Base-by-base conservation (phyloP, 2,113 vertebrate genomes). In the Dolichallabes microphthalmus region DNA sequence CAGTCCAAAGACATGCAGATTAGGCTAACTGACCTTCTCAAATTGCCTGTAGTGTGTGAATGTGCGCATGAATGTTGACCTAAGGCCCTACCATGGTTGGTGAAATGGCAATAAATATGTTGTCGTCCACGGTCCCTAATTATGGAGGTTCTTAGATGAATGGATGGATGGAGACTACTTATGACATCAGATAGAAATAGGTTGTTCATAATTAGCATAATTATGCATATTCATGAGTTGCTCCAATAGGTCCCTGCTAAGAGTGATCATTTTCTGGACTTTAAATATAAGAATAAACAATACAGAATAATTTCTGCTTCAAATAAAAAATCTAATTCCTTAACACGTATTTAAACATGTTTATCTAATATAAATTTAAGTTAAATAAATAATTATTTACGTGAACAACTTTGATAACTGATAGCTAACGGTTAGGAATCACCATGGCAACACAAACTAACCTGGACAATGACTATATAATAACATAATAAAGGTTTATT, bases 371-470 rank as follows among this genome's bases (percentile, higher is more conserved):
- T 58, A 4, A 58, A 58, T 19, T 55, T 30, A 11, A 20, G 32
- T 32, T 20, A 20, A 22, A 3, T 73, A 73, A 8, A 30, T 53
- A 30, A 30, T 78, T 32, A 19, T 4, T 77, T 2, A 1, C 8
- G 3, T 55, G 17, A 79, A 60, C 17, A 57, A 35, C 76, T 22
- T 39, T 5, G 2, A 14, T 45, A 45, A 57, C 20, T 39, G 9
- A 57, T 9, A 30, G 25, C 25, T 30, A 73, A 76, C 55, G 30
- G 30, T 25, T 14, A 79, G 55, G 60, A 60, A 60, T 79, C 76
- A 79, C 76, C 76, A 60, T 60, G 76, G 57, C 55, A 79, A 79
- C 76, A 77, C 53, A 57, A 19, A 60, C 30, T 22, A 8, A 7
- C 55, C 25, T 3, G 13, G 53, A 35, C 12, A 22, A 58, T 4